Evolutionary conservation across 2,888 invertebrate genomes (phyloP), one percentile per base, ranked within the genome.

Genomic region (Chymomyza fuscimana): DNA sequence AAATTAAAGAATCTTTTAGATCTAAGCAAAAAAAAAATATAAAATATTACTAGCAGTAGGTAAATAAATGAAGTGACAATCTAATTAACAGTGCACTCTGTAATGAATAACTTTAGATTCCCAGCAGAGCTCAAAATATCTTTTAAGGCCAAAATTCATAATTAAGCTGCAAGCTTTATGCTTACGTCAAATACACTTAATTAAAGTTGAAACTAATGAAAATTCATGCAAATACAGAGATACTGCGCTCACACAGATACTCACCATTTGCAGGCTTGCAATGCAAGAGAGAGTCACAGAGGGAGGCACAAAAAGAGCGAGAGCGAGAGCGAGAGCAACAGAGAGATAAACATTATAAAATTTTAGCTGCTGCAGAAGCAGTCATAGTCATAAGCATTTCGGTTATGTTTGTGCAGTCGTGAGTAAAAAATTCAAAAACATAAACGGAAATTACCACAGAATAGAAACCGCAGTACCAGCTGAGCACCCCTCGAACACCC

Each of bases 361-460:
- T 46, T 46, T 46, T 46, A 46, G 40, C 40, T 46, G 40, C 40
- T 46, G 40, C 84, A 75, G 81, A 77, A 78, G 72, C 71, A 77
- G 70, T 79, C 22, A 19, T 58, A 22, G 58, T 25, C 58, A 58
- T 58, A 19, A 58, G 25, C 58, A 54, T 58, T 58, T 76, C n/a
- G 70, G 82, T 84, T 84, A 88, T 87, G 83, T 86, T 84, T 87
- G 83, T 87, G 86, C 83, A 84, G 86, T 74, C 86, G 83, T 87
- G 83, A 84, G 83, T 88, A 85, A 86, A 86, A 85, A 86, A 86
- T 86, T 82, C 88, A 88, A 88, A 86, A 86, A 87, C 85, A 88
- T 86, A 86, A 88, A 86, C 85, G 85, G 87, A 86, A 86, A 86
- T 86, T 86, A 87, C 85, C 88, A 82, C 87, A 86, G 87, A 84